A percentile compares a stretch with the other conserved stretches of the same genome.
Evolutionary conservation across 37 sponge, comb jelly and placozoan genomes (phyloP).

Genomic region (Axinella damicornis): DNA sequence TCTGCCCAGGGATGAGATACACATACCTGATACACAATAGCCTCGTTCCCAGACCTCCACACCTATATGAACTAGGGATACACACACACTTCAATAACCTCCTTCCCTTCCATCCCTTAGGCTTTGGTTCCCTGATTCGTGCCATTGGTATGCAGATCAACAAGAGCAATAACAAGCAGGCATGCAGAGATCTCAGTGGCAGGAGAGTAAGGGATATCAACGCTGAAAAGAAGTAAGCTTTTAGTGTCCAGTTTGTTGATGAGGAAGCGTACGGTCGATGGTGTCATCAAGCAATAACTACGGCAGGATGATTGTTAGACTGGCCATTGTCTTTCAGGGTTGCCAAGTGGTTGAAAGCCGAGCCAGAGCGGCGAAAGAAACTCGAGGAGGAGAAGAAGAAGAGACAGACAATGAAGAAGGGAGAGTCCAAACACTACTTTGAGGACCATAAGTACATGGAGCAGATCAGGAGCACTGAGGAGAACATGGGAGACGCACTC

Average conservation of each 20-base stretch:
- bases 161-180: slow-evolving; percentile 88
- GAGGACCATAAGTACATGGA: slow-evolving; percentile 76
- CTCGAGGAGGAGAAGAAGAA: slow-evolving; percentile 65
- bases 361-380: slow-evolving; percentile 70
- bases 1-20: too few species aligned
- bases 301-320: too few species aligned
- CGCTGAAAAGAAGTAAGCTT: slow-evolving; percentile 87
- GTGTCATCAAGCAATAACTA: too few species aligned
- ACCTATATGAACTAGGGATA: too few species aligned
- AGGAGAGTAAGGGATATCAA: slow-evolving; percentile 93
- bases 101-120: slow-evolving; percentile 39
- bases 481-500: slow-evolving; percentile 69
- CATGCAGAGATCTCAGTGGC: slow-evolving; percentile 97
- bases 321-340: slow-evolving; percentile 48
- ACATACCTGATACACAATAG: too few species aligned
- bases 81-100: too few species aligned
- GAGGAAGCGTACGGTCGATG: too few species aligned
- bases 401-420: slow-evolving; percentile 20
- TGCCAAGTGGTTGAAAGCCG: slow-evolving; percentile 79
- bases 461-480: slow-evolving; percentile 62
- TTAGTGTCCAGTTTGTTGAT: too few species aligned
- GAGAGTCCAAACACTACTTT: slow-evolving; percentile 73
- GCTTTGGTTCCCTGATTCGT: slow-evolving; percentile 97
- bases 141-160: slow-evolving; percentile 92
- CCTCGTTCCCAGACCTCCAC: too few species aligned